Evolutionary conservation across 2,888 invertebrate genomes (phyloP).

Genomic region (Aspidiotus destructor): DNA sequence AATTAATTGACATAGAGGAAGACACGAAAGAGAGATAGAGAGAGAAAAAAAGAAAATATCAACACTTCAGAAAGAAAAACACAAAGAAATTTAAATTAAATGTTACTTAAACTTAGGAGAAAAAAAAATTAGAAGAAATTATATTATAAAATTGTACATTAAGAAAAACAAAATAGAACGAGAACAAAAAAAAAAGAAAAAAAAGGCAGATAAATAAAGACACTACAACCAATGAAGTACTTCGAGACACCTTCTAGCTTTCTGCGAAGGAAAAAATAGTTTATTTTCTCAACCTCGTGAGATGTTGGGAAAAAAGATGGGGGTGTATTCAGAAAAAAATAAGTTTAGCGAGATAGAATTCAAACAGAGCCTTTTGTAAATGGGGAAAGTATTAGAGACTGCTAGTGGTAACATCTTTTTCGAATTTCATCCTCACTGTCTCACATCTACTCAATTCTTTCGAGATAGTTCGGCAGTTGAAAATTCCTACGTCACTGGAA

Average conservation of each 20-base stretch:
- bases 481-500: too few species aligned
- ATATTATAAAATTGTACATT: neutral
- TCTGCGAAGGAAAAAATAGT: conserved; percentile 1
- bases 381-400: too few species aligned
- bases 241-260: conserved; percentile 9
- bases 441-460: too few species aligned
- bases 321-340: too few species aligned
- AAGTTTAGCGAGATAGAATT: too few species aligned
- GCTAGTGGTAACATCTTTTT: too few species aligned
- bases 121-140: too few species aligned
- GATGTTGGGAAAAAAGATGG: neutral
- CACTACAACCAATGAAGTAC: neutral
- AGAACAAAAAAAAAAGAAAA: conserved; percentile 14
- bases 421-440: too few species aligned
- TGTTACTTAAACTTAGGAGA: neutral
- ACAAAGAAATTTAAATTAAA: neutral
- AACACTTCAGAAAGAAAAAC: neutral
- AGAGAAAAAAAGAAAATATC: neutral
- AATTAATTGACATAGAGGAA: too few species aligned
- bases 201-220: neutral
- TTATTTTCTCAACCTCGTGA: conserved; percentile 23
- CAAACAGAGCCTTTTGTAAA: too few species aligned
- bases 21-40: too few species aligned
- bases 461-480: too few species aligned
- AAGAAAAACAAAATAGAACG: neutral